Evolutionary conservation across 2,797 vertebrate genomes (phyloP), one percentile per base, ranked within the genome.

Genomic region (Botia almorhae): DNA sequence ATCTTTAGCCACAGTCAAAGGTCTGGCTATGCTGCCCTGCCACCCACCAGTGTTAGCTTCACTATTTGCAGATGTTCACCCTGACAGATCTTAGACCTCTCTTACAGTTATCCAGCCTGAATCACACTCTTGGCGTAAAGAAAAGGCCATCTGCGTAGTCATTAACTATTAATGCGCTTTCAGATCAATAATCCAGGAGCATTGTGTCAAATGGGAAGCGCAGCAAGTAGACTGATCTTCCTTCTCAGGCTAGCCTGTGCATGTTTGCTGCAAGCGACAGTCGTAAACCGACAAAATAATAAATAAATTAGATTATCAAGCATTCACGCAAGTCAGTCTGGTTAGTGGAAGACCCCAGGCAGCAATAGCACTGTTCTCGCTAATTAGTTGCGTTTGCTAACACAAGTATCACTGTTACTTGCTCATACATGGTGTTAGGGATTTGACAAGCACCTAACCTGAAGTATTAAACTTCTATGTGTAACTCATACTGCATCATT

Each of bases 161-260:
- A 82, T 88, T 75, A 83, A 84, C 69, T 84, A 87, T 88, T 88
- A 78, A 88, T 74, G 72, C 69, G 39, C 64, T 76, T 85, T 85
- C 78, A 85, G 84, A 86, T 87, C 85, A 87, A 85, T 88, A 85
- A 85, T 82, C 82, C 82, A 81, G 67, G 63, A 77, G 75, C 36
- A 16, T 60, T n/a, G 72, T 83, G 78, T 81, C 70, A 85, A 86
- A 85, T 56, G 48, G 14, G 46, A 68, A 73, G 73, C 72, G 48
- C 46, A 50, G 26, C 46, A 48, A 60, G 56, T n/a, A 78, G 69
- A 70, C 71, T 50, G 51, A 48, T 17, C 60, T 69, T 78, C 17
- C 79, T 53, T 50, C 16, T 83, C 53, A 33, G 58, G 46, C 74
- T 76, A 23, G 69, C 36, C 50, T 36, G 21, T n/a, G 53, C 39